A percentile compares a stretch with the other conserved stretches of the same genome.
These are phyloP conservation scores for Andricus curvator DNA, from an alignment of 2,888 invertebrate genomes.

Conservation along the genomic window DNA sequence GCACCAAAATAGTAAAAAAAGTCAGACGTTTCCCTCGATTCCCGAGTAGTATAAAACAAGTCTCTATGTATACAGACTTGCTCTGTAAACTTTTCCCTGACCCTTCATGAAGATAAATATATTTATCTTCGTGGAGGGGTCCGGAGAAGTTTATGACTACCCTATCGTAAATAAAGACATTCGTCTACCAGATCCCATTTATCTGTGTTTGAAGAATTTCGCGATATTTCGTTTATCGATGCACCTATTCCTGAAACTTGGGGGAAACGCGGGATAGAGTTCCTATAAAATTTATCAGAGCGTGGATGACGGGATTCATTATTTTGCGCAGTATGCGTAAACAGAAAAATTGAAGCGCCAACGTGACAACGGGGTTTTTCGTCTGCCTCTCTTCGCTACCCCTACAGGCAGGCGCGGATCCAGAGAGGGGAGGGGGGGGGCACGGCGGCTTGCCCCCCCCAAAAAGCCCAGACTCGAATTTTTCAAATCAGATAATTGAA, in stretches of 20 bases:
- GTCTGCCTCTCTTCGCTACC: constrained; percentile 35
- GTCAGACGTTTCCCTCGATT: constrained; percentile 14
- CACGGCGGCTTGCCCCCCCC: too few species aligned
- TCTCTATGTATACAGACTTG: too few species aligned
- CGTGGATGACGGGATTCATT: constrained; percentile 24
- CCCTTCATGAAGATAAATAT: not conserved
- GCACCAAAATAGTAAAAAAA: not conserved
- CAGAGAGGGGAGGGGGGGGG: too few species aligned
- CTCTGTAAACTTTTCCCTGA: too few species aligned
- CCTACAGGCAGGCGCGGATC: not conserved
- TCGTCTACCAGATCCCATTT: constrained; percentile 31
- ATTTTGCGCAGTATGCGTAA: constrained; percentile 31
- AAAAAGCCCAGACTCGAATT: too few species aligned
- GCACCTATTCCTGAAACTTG: constrained; percentile 12
- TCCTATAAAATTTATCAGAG: constrained; percentile 32
- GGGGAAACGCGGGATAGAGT: constrained; percentile 21
- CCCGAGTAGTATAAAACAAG: not conserved
- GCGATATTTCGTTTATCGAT: constrained; percentile 27
- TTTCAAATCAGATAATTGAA: too few species aligned
- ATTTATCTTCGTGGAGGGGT: constrained; percentile 25
- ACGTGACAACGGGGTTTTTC: constrained; percentile 36
- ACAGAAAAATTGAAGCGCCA: constrained; percentile 36
- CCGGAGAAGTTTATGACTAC: constrained; percentile 15
- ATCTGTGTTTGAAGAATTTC: constrained; percentile 8
- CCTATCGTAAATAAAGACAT: constrained; percentile 37